Evolutionary conservation across 2,797 vertebrate genomes (phyloP), one percentile per base, ranked within the genome.

Genomic region (Melanotaenia maccullochi): DNA sequence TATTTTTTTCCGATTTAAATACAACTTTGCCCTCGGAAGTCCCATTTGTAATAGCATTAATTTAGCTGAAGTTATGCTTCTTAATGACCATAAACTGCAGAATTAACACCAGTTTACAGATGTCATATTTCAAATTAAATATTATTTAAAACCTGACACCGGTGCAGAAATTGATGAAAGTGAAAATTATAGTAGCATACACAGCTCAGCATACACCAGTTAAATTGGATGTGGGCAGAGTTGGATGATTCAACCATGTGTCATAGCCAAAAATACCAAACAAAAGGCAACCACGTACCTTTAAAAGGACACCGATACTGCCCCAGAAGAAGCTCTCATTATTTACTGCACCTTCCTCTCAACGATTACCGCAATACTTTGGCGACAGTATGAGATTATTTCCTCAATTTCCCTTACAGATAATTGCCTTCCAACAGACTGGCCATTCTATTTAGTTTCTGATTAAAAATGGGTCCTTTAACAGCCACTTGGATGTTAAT

Each of bases 401-500:
- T 68, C 60, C 71, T 71, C 73, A 79, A 70, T 87, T 87, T 79
- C 54, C 65, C 36, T 74, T 25, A 66, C 76, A 65, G 85, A 86
- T 90, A 86, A 90, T 90, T 87, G 81, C 74, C 75, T 79, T 86
- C 81, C 65, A 71, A 73, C 65, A 73, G 73, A 80, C 55, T 75
- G 75, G 74, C 72, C 69, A 68, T 78, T 84, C 76, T 68, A 62
- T 86, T 87, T 70, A 54, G 65, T 84, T 71, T 70, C 67, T 82
- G 75, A 82, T 87, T 85, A 85, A 77, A 79, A 79, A 61, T 7
- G 28, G 33, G 71, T 71, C 68, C 66, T 75, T 71, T 65, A 78
- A 88, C 83, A 73, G 71, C 58, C 76, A 86, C 76, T 84, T 60
- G 71, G 65, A 78, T 80, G 74, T 87, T 88, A 90, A 91, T 89